Evolutionary conservation across 2,113 vertebrate species (phyloP).

Genomic region (Tetraodon nigroviridis): DNA sequence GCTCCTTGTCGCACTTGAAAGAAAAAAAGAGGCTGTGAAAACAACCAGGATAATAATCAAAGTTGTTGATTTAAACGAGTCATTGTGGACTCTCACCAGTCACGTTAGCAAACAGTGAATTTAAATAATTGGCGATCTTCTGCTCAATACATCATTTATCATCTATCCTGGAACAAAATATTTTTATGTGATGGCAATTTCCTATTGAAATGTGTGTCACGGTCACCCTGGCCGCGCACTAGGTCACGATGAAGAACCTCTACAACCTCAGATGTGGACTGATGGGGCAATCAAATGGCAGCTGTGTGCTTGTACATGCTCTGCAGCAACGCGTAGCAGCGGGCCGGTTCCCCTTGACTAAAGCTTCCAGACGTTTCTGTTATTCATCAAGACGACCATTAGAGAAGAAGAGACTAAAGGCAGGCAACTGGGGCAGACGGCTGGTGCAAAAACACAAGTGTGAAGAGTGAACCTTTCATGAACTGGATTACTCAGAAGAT

Average conservation of each 20-base stretch:
- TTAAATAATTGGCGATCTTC: neutral
- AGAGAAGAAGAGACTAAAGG: neutral
- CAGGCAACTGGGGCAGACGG: conserved; percentile 1
- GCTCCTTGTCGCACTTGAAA: neutral
- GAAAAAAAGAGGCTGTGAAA: neutral
- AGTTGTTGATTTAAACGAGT: conserved; percentile 31
- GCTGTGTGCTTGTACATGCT: no score
- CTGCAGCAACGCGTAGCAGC: conserved; percentile 2
- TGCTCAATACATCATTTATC: no score
- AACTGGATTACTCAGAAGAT: conserved; percentile 30
- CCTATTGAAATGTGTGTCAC: no score
- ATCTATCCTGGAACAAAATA: no score
- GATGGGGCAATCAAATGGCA: no score
- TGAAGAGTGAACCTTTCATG: conserved; percentile 12
- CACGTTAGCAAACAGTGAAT: conserved; percentile 34
- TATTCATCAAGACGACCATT: conserved; percentile 13
- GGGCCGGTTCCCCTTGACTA: conserved; percentile 13
- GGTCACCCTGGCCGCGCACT: no score
- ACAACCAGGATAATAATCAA: conserved; percentile 23
- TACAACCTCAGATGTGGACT: no score
- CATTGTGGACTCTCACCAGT: conserved; percentile 4
- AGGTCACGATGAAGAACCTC: no score
- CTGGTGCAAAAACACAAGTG: neutral
- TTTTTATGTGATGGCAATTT: no score
- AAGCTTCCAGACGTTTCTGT: conserved; percentile 3